phyloP scores from a whole-genome alignment of 1,140 invertebrate species.

The Chymomyza costata region DNA sequence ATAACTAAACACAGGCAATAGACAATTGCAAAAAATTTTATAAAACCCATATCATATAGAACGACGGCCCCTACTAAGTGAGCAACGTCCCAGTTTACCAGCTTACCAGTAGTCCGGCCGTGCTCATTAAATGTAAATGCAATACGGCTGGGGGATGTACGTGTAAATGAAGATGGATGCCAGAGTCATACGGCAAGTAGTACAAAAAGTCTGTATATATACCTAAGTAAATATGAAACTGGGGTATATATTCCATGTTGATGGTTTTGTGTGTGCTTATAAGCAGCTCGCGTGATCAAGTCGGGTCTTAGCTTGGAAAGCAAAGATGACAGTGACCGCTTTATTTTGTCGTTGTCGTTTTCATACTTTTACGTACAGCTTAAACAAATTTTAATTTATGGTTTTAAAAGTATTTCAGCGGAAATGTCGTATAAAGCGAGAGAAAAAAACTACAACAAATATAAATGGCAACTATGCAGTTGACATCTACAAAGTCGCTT shows the following conservation, averaged over 20 bases:
- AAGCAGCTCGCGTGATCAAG: slow-evolving; percentile 50
- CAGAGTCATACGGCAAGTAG: too few species aligned
- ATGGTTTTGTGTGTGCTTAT: too few species aligned
- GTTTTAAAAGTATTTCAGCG: slow-evolving; percentile 51
- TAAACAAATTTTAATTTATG: slow-evolving; percentile 71
- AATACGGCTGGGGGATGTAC: slow-evolving; percentile 37
- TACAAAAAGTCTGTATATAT: too few species aligned
- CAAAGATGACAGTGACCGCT: slow-evolving; percentile 67
- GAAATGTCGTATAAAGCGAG: slow-evolving; percentile 69
- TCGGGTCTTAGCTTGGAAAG: too few species aligned
- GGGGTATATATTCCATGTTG: too few species aligned
- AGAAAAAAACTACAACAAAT: slow-evolving; percentile 32
- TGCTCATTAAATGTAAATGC: slow-evolving; percentile 46
- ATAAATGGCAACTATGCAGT: too few species aligned
- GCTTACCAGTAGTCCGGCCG: neutral
- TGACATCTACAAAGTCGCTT: slow-evolving; percentile 20
- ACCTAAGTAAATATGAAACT: too few species aligned
- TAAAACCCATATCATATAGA: slow-evolving; percentile 9
- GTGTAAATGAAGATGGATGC: slow-evolving; percentile 68
- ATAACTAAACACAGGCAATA: too few species aligned
- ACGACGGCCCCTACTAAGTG: too few species aligned
- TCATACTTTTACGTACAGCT: slow-evolving; percentile 36
- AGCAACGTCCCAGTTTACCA: slow-evolving; percentile 24
- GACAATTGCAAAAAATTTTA: slow-evolving; percentile 53
- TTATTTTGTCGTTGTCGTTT: slow-evolving; percentile 32